Conservation (phyloP, 35 echinoderm and acorn worm genomes). For the Diadema setosum region DNA sequence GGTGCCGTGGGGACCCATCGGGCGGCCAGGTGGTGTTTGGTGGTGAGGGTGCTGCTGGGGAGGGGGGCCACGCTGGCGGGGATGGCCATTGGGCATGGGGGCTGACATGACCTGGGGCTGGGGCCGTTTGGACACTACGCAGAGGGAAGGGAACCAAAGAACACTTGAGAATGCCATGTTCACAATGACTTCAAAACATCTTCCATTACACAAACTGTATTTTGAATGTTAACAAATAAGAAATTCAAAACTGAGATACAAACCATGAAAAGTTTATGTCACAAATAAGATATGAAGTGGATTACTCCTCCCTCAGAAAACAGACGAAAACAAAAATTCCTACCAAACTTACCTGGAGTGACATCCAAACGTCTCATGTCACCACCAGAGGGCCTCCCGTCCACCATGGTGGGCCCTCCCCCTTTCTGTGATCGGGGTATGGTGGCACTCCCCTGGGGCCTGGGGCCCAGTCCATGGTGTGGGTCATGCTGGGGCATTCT, state of each 20-base stretch:
- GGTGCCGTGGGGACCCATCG: background rate
- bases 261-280: too few species aligned
- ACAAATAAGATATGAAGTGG: too few species aligned
- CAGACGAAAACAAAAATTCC: too few species aligned
- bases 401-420: background rate
- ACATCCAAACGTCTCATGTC: background rate
- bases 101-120: background rate
- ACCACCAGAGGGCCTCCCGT: background rate
- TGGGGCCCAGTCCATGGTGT: background rate
- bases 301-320: too few species aligned
- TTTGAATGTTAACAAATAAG: too few species aligned
- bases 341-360: background rate
- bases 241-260: too few species aligned
- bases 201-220: too few species aligned
- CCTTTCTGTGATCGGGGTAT: background rate
- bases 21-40: background rate
- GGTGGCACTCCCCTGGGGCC: background rate
- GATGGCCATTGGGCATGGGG: background rate
- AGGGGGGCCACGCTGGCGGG: background rate
- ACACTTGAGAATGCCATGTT: too few species aligned
- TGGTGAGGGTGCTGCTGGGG: constrained; percentile 3
- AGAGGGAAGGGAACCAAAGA: background rate
- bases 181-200: too few species aligned
- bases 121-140: background rate
- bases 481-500: background rate